Percentiles rank a stretch among this genome's conserved stretches.
phyloP scores from a whole-genome alignment of 2,797 vertebrate species.

The Semotilus atromaculatus region DNA sequence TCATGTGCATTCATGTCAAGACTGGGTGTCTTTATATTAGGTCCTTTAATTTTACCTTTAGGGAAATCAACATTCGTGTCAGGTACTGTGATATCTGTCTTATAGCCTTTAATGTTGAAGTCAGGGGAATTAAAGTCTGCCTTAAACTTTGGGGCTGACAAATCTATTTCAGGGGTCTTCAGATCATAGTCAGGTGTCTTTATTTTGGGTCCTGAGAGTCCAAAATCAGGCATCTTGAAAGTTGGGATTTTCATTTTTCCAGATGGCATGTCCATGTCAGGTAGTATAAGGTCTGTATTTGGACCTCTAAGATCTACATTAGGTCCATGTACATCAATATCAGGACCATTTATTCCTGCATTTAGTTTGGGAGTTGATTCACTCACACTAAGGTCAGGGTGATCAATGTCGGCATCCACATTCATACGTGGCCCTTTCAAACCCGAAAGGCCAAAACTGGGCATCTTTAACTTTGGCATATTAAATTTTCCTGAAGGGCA shows the following conservation, averaged over 20 bases:
- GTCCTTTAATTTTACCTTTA: conserved; percentile 45
- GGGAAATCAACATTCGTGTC: conserved; percentile 27
- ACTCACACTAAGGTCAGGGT: conserved; percentile 52
- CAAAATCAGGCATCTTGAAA: conserved; percentile 60
- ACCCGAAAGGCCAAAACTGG: conserved; percentile 51
- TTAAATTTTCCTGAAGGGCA: conserved; percentile 50
- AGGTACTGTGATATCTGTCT: conserved; percentile 27
- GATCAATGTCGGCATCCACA: conserved; percentile 57
- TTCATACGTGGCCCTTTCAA: conserved; percentile 62
- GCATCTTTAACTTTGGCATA: conserved; percentile 59
- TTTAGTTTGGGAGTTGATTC: conserved; percentile 47
- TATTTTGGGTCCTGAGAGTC: conserved; percentile 58
- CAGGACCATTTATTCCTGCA: conserved; percentile 46
- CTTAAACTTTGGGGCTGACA: conserved; percentile 41
- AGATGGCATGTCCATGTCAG: conserved; percentile 38
- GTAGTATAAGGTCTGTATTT: background rate
- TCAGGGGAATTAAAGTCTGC: conserved; percentile 6
- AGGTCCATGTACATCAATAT: conserved; percentile 37
- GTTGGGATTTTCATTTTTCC: conserved; percentile 64
- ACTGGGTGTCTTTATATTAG: conserved; percentile 29
- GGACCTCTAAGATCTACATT: background rate
- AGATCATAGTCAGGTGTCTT: conserved; percentile 35
- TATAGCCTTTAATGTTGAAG: conserved; percentile 20
- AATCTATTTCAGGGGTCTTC: conserved; percentile 47
- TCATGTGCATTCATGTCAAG: conserved; percentile 27